Evolutionary conservation across 2,888 invertebrate species (phyloP), one percentile per base, ranked within the genome.

Genomic region (Salpingus planirostris): DNA sequence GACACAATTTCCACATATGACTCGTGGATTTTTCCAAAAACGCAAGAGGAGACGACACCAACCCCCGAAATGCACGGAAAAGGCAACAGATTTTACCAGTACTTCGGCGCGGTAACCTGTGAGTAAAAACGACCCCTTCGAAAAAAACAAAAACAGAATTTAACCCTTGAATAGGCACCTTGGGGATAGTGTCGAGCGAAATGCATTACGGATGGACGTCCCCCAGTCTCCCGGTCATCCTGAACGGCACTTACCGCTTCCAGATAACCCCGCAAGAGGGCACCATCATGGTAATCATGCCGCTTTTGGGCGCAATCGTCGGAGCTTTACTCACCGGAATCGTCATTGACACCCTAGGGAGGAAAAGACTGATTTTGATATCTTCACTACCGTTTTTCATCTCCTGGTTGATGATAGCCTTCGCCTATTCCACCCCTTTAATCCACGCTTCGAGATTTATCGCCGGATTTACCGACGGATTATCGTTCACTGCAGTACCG

Each of bases 271-370:
- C 55, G 14, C 66, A 67, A 33, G 65, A 74, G 49, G 70, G 71
- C 44, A 74, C 76, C 48, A 76, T 76, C 76, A 67, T 76, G 55
- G 75, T 74, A 1, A 76, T 78, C 22, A 70, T 78, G 52, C 74
- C 76, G 60, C 71, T 78, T 43, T 65, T 79, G 27, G 79, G 78
- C 43, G 76, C 75, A 2, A 70, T 76, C 6, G 57, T 77, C 21
- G 78, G 78, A 21, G 76, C 76, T 11, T 56, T 76, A 8, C 62
- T 76, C 11, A 71, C 78, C n/a, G 78, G 76, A 8, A 68, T 75
- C 50, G 62, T 75, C 31, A 76, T 78, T 26, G 77, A 80, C 55
- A 65, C 67, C 42, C 68, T 76, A 37, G 81, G 81, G 11, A 68
- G 80, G 7, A 80, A 79, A 53, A 69, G 67, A 5, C 71, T 76